A percentile compares a stretch with the other conserved stretches of the same genome.
These are phyloP conservation scores for Stenolophus ochropezus DNA, from an alignment of 2,888 invertebrate genomes.

Conservation along the genomic window DNA sequence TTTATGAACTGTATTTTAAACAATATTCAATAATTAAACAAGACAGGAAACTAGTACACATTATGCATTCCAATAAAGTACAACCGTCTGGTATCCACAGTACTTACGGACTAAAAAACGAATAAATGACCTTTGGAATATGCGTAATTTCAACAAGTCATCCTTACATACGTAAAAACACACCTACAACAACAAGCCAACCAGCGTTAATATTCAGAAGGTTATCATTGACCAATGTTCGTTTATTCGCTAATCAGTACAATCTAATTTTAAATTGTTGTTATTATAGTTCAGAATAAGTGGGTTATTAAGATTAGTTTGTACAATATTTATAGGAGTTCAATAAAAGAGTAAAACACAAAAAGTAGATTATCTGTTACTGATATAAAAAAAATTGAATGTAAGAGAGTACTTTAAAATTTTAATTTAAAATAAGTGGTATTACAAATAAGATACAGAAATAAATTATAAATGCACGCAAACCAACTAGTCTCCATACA, in stretches of 20 bases:
- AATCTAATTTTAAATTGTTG: not conserved
- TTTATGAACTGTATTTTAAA: not conserved
- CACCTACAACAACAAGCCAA: constrained; percentile 38
- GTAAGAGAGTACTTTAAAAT: too few relatives aligned
- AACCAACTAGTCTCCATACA: too few relatives aligned
- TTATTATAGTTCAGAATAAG: too few relatives aligned
- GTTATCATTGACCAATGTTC: constrained; percentile 15
- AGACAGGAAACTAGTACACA: not conserved
- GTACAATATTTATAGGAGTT: too few relatives aligned
- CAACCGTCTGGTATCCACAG: constrained; percentile 6
- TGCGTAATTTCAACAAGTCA: constrained; percentile 48
- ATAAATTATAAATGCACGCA: too few relatives aligned
- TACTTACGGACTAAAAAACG: not conserved
- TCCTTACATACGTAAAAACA: constrained; percentile 31
- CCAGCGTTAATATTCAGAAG: constrained; percentile 11
- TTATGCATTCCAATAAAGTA: not conserved
- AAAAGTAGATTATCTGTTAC: too few relatives aligned
- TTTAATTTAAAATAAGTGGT: too few relatives aligned
- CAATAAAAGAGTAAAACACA: too few relatives aligned
- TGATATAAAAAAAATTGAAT: too few relatives aligned
- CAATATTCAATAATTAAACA: constrained; percentile 7
- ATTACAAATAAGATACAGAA: too few relatives aligned
- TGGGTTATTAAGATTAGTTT: too few relatives aligned
- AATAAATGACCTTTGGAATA: constrained; percentile 19
- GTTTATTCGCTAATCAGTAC: not conserved